A percentile compares a stretch with the other conserved stretches of the same genome.
These are phyloP conservation scores for Pherbina coryleti DNA, from an alignment of 2,888 invertebrate species.

Conservation along the genomic window DNA sequence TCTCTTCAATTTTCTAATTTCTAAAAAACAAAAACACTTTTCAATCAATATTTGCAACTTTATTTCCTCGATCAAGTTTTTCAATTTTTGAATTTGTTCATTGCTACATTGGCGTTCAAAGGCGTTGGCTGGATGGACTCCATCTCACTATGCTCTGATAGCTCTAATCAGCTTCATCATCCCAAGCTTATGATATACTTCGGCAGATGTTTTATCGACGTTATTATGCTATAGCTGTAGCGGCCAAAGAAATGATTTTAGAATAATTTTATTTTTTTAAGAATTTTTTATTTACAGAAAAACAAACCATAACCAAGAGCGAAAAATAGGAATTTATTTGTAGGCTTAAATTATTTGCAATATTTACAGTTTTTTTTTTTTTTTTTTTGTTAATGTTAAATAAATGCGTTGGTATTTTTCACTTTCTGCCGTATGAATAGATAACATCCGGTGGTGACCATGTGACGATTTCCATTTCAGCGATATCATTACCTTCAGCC, in stretches of 20 bases:
- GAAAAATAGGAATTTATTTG: neutral
- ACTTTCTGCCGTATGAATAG: slow-evolving; percentile 42
- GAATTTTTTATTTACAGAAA: neutral
- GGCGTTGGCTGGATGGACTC: too few species aligned
- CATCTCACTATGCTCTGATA: too few species aligned
- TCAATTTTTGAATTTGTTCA: too few species aligned
- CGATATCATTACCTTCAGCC: slow-evolving; percentile 30
- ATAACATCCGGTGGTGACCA: slow-evolving; percentile 52
- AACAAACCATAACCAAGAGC: slow-evolving; percentile 4
- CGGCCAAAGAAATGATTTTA: neutral
- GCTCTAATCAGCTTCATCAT: slow-evolving; percentile 67
- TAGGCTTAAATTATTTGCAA: neutral
- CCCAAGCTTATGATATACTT: slow-evolving; percentile 88
- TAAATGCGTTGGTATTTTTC: slow-evolving; percentile 32
- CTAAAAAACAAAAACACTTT: too few species aligned
- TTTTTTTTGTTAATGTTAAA: slow-evolving; percentile 27
- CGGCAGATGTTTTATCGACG: slow-evolving; percentile 89
- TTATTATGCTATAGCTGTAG: slow-evolving; percentile 83
- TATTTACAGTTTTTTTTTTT: slow-evolving; percentile 27
- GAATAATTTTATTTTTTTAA: neutral
- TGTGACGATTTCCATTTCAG: slow-evolving; percentile 32
- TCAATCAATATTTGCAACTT: too few species aligned
- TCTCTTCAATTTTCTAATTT: too few species aligned
- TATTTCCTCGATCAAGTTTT: too few species aligned
- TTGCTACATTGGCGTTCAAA: too few species aligned